Base-by-base conservation (phyloP, 2,113 vertebrate species). In the Natator depressus region DNA sequence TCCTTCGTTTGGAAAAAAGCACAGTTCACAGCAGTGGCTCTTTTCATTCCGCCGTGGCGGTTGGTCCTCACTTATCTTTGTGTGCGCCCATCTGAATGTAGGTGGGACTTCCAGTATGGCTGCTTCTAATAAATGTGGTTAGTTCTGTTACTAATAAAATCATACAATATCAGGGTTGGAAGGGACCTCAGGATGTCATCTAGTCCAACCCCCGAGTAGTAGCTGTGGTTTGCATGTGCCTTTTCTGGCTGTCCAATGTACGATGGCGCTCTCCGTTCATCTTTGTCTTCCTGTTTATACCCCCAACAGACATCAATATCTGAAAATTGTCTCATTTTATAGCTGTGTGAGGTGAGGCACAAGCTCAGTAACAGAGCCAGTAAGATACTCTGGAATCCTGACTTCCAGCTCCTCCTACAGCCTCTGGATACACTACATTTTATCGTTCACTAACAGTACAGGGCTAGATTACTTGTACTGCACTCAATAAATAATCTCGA, bases 91-190 rank as follows among this genome's bases (percentile, higher is more conserved):
- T 25, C 8, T 53, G 42, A 11, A 20, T n/a, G 72, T 31, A 38
- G 38, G 8, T 55, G 14, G 16, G 11, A 19, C 10, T 2, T 17
- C n/a, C 53, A 80, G 35, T 12, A 24, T 8, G 0, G 0, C 31
- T 3, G 3, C 24, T 75, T 54, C 47, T 38, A 35, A 4, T 20
- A 20, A 38, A 69, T 20, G 35, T 20, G 31, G 31, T 69, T 35
- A 69, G 14, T n/a, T 35, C 65, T 5, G 31, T 8, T 69, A n/a
- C 17, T 59, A 42, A 42, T 42, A 42, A 42, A 42, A 42, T 42
- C 42, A 42, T 42, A 42, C 5, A 42, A 42, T 42, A 42, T 42
- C 42, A 42, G 42, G 42, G 4, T 42, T 42, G 42, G 42, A 42
- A 42, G 42, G 42, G 42, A 42, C 42, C 42, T 42, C 42, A 42